Conservation (phyloP, 53 echinoderm and acorn worm genomes). For the Paracentrotus lividus region DNA sequence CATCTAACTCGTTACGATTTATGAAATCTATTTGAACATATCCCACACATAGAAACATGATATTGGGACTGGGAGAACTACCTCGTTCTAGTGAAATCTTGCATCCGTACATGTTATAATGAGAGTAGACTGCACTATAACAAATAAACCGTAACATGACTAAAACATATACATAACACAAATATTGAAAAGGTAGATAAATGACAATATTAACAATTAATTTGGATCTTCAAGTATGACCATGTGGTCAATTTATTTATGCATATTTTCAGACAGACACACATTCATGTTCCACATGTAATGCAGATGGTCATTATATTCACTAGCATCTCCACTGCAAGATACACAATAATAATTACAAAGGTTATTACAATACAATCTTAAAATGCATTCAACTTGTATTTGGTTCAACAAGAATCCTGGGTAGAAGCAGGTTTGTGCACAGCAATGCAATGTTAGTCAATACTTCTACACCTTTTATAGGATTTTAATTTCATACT, state of each 20-base stretch:
- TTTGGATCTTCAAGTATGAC: slow-evolving; percentile 10
- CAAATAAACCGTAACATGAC: neutral
- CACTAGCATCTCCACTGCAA: slow-evolving; percentile 48
- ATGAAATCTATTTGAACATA: too few relatives aligned
- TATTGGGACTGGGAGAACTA: too few relatives aligned
- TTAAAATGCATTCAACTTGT: neutral
- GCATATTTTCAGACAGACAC: slow-evolving; percentile 73
- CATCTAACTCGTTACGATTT: too few relatives aligned
- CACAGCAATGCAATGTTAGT: slow-evolving; percentile 34
- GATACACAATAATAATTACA: slow-evolving; percentile 37
- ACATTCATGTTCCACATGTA: slow-evolving; percentile 7
- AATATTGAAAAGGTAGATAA: neutral
- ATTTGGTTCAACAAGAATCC: neutral
- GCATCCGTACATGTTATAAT: too few relatives aligned
- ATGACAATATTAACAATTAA: neutral
- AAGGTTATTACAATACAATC: slow-evolving; percentile 23
- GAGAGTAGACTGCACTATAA: too few relatives aligned
- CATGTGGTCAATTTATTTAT: slow-evolving; percentile 60
- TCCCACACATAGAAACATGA: too few relatives aligned
- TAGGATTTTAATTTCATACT: neutral
- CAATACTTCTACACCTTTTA: neutral
- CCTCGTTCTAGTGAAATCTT: too few relatives aligned
- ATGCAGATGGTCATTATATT: slow-evolving; percentile 29
- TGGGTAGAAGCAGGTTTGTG: neutral
- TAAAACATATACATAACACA: neutral